Evolutionary conservation across 2,797 vertebrate genomes (phyloP).

Genomic region (Tragelaphus oryx): DNA sequence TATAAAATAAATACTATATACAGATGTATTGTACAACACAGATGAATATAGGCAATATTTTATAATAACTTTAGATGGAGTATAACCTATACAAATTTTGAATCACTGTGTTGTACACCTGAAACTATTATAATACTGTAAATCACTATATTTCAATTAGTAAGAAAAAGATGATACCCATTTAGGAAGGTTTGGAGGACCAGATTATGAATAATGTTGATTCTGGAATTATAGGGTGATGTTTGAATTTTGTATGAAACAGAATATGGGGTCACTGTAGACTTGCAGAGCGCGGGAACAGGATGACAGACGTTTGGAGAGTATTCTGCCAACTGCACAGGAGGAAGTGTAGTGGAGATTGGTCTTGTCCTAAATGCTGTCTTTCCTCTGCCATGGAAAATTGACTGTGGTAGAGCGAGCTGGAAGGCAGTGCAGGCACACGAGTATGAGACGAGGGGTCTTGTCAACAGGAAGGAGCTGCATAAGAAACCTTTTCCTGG

Average conservation of each 20-base stretch:
- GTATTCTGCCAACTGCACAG: neutral
- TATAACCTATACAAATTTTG: neutral
- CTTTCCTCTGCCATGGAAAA: neutral
- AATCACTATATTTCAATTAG: neutral
- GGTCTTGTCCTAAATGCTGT: neutral
- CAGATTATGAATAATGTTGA: neutral
- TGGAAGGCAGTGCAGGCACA: neutral
- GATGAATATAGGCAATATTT: neutral
- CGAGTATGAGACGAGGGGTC: rapidly evolving
- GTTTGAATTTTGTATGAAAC: neutral
- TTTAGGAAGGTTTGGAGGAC: neutral
- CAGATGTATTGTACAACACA: neutral
- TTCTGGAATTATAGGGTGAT: neutral
- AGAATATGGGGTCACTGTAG: neutral
- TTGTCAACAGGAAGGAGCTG: neutral
- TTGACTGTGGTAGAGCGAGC: neutral
- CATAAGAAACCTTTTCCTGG: neutral
- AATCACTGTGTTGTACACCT: neutral
- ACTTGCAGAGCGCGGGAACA: neutral
- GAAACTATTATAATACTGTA: neutral
- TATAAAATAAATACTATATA: neutral
- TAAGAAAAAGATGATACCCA: neutral
- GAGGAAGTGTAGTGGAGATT: rapidly evolving
- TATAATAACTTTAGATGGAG: neutral
- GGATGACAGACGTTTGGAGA: neutral